Base-by-base conservation (phyloP, 2,113 vertebrate species). In the Etheostoma cragini region DNA sequence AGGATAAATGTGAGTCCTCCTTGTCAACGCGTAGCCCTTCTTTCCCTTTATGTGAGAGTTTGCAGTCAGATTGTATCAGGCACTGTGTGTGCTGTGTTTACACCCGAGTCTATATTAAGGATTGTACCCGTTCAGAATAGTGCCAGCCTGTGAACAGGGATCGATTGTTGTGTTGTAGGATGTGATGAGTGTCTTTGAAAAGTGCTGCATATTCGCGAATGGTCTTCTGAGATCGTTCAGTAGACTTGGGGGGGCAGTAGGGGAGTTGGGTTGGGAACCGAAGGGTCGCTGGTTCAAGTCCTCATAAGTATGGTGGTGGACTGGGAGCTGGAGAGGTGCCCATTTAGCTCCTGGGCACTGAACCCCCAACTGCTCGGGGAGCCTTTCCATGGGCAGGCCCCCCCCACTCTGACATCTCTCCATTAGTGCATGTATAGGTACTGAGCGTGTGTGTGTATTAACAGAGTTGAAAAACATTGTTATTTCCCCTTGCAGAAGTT, bases 41-140 rank as follows among this genome's bases (percentile, higher is more conserved):
- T 42, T 78, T 64, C 78, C n/a, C 85, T 57, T 63, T 33, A 50
- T 63, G 56, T 60, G 30, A 50, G 19, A 47, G 72, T 60, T 54
- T 85, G 82, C 85, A 75, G 80, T 58, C 73, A 8, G 71, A 56
- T 80, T 16, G 84, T 91, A 45, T 84, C 78, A 88, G 85, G 87
- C 87, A 4, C 82, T 87, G 57, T 81, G 70, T 87, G 70, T 75
- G 30, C 57, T 78, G 52, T 33, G 83, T 66, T 66, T n/a, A 68
- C 45, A 60, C 80, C 49, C 67, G 57, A 35, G 90, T 78, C 50
- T 56, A 85, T 76, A 69, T 80, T 81, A 66, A 86, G 68, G 35
- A 47, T 54, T 47, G 30, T 57, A n/a, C 50, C 22, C 17, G 50
- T 82, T 79, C 75, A 80, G 74, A 83, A 71, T 80, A 71, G 85